phyloP scores from a whole-genome alignment of 2,113 vertebrate genomes.

The Rhea pennata region DNA sequence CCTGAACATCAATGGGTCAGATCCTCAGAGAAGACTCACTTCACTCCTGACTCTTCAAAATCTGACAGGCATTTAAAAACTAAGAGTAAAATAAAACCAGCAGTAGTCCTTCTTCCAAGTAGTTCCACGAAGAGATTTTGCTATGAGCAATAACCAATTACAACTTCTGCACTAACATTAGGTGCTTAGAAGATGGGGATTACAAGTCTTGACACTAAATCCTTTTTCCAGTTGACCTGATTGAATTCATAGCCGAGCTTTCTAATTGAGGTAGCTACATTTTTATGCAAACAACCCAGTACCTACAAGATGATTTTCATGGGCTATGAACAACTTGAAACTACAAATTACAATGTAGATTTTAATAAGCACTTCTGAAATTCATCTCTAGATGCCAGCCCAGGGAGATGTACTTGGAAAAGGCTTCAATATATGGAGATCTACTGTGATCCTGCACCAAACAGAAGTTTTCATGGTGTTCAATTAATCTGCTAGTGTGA shows the following conservation, averaged over 20 bases:
- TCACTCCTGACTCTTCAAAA: background rate
- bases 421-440: background rate
- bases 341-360: background rate
- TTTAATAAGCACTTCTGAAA: background rate
- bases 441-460: background rate
- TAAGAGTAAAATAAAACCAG: background rate
- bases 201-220: background rate
- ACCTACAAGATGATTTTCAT: background rate
- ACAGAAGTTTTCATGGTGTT: background rate
- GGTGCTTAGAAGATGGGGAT: no score
- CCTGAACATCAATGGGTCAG: background rate
- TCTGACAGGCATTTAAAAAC: background rate
- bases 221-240: background rate
- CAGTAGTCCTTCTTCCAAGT: background rate
- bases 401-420: background rate
- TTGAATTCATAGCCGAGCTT: background rate
- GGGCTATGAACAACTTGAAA: background rate
- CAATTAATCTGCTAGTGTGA: background rate
- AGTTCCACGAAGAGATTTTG: background rate
- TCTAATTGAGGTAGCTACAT: background rate
- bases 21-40: background rate
- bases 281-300: background rate
- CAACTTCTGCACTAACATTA: background rate
- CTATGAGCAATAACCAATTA: background rate
- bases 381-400: background rate